These are phyloP conservation scores for Gasterosteus nipponicus DNA, from an alignment of 2,113 vertebrate genomes.

Conservation along the genomic window DNA sequence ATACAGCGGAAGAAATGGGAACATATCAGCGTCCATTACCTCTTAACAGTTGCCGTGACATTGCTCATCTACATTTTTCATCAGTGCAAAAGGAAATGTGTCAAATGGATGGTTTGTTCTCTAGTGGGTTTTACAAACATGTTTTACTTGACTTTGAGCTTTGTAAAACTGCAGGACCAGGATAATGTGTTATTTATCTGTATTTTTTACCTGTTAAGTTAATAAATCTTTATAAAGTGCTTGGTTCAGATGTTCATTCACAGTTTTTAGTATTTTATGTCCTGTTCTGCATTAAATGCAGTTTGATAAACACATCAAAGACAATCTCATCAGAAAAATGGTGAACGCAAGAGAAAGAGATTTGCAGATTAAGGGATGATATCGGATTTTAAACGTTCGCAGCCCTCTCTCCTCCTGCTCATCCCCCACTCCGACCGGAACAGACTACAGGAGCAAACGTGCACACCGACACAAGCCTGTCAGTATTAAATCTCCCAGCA, in stretches of 20 bases:
- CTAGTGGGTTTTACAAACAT: slow-evolving; percentile 10
- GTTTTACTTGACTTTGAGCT: slow-evolving; percentile 29
- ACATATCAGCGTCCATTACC: slow-evolving; percentile 50
- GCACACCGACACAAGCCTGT: neutral
- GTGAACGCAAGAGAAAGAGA: neutral
- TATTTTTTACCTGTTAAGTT: slow-evolving; percentile 59
- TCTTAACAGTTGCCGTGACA: slow-evolving; percentile 38
- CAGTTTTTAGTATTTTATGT: neutral
- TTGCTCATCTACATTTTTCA: slow-evolving; percentile 36
- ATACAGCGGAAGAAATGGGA: slow-evolving; percentile 11
- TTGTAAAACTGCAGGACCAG: slow-evolving; percentile 12
- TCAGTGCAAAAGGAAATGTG: neutral
- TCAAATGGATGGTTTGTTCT: slow-evolving; percentile 17
- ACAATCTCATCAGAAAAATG: neutral
- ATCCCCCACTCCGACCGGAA: neutral
- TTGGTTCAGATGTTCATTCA: slow-evolving; percentile 35
- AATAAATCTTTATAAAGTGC: slow-evolving; percentile 66
- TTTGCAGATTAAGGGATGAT: slow-evolving; percentile 31
- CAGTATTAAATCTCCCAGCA: slow-evolving; percentile 39
- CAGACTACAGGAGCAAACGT: neutral
- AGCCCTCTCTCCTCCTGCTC: slow-evolving; percentile 11
- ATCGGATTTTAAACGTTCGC: slow-evolving; percentile 18
- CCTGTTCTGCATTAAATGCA: neutral
- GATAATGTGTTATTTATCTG: slow-evolving; percentile 52
- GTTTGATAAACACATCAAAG: neutral